phyloP scores from a whole-genome alignment of 2,113 vertebrate species.

The Petaurus breviceps region DNA sequence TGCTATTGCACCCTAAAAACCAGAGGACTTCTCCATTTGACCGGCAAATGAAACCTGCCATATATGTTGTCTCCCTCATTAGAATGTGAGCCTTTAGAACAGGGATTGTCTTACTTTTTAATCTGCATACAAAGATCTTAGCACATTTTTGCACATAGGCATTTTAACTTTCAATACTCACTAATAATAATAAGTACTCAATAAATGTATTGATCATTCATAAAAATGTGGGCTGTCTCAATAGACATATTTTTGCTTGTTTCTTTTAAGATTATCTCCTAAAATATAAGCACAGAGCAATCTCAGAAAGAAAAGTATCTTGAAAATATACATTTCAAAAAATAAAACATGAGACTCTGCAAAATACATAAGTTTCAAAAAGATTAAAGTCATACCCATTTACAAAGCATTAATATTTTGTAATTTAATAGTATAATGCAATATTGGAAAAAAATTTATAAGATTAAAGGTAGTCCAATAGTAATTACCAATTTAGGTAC shows the following conservation, averaged over 20 bases:
- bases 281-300: neutral
- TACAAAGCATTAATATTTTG: slow-evolving; percentile 17
- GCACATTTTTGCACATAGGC: neutral
- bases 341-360: neutral
- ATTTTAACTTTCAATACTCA: neutral
- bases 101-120: neutral
- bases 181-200: neutral
- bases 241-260: neutral
- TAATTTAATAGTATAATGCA: too few species aligned
- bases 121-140: neutral
- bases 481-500: slow-evolving; percentile 24
- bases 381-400: neutral
- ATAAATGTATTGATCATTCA: slow-evolving; percentile 2
- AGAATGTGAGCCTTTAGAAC: neutral
- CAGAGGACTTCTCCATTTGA: neutral
- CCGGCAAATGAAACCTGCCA: neutral
- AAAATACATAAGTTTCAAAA: neutral
- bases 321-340: slow-evolving; percentile 35
- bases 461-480: slow-evolving; percentile 11
- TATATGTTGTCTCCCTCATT: neutral
- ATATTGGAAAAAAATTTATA: neutral
- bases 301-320: neutral
- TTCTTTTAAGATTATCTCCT: neutral
- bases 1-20: neutral
- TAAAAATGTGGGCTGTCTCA: neutral